Percentiles rank a stretch among this genome's conserved stretches.
phyloP scores from a whole-genome alignment of 2,888 invertebrate species.

The Drosophila fungiperda region DNA sequence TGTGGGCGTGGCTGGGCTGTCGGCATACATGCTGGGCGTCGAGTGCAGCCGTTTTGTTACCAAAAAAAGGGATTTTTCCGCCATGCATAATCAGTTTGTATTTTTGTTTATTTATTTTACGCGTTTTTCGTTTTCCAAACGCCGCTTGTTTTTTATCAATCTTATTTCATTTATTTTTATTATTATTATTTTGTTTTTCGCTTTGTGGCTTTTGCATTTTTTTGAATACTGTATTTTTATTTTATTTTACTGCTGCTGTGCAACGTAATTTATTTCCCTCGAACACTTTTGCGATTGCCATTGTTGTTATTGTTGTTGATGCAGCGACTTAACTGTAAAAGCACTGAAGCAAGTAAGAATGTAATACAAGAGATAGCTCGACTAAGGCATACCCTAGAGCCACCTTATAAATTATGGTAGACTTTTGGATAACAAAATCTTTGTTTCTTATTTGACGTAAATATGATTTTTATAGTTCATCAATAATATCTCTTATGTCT shows the following conservation, averaged over 20 bases:
- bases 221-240: conserved; percentile 26
- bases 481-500: background rate
- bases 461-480: background rate
- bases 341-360: conserved; percentile 11
- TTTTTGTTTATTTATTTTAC: conserved; percentile 81
- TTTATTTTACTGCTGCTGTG: conserved; percentile 37
- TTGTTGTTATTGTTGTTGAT: conserved; percentile 35
- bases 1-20: conserved; percentile 67
- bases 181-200: conserved; percentile 45
- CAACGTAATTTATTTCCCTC: conserved; percentile 80
- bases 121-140: conserved; percentile 73
- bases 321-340: conserved; percentile 53
- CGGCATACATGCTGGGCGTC: conserved; percentile 37
- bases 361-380: background rate
- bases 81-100: conserved; percentile 78
- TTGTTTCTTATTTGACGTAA: background rate
- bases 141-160: conserved; percentile 43
- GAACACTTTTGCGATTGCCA: conserved; percentile 68
- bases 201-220: conserved; percentile 49
- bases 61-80: conserved; percentile 66
- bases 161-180: conserved; percentile 33
- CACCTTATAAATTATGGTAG: background rate
- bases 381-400: background rate
- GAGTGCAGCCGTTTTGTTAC: conserved; percentile 44
- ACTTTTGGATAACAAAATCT: background rate